Evolutionary conservation across 2,888 invertebrate genomes (phyloP).

Genomic region (Nomada lathburiana): DNA sequence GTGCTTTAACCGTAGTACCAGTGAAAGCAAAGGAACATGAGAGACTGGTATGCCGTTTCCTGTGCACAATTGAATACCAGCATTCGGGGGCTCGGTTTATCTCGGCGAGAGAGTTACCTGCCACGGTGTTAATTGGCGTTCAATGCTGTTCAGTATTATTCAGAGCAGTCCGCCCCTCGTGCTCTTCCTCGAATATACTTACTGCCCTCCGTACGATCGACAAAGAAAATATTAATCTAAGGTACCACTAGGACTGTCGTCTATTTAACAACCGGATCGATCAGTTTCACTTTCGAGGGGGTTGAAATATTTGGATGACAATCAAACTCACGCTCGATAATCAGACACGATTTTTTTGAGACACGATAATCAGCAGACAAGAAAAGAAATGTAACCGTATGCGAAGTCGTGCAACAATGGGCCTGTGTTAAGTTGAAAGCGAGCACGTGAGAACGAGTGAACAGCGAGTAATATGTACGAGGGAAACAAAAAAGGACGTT

Average conservation of each 20-base stretch:
- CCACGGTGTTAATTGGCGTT: not conserved
- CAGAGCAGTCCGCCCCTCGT: not conserved
- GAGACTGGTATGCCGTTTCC: not conserved
- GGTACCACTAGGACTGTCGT: too few species aligned
- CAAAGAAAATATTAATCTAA: too few species aligned
- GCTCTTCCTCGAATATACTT: not conserved
- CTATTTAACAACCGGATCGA: too few species aligned
- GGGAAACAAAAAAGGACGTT: constrained; percentile 26
- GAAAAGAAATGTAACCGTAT: not conserved
- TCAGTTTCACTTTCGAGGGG: too few species aligned
- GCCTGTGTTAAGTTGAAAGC: constrained; percentile 18
- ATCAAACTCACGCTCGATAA: not conserved
- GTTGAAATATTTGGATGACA: too few species aligned
- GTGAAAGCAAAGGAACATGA: constrained; percentile 43
- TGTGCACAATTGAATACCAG: constrained; percentile 37
- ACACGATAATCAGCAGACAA: not conserved
- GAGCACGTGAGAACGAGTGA: not conserved
- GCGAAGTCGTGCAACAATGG: not conserved
- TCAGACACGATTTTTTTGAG: not conserved
- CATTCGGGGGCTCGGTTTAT: constrained; percentile 15
- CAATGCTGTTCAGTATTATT: not conserved
- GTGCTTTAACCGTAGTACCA: constrained; percentile 21
- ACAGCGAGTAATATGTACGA: not conserved
- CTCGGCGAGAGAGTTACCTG: not conserved
- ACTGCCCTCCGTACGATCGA: not conserved